Evolutionary conservation across 2,113 vertebrate genomes (phyloP).

Genomic region (Nesogale talazaci): DNA sequence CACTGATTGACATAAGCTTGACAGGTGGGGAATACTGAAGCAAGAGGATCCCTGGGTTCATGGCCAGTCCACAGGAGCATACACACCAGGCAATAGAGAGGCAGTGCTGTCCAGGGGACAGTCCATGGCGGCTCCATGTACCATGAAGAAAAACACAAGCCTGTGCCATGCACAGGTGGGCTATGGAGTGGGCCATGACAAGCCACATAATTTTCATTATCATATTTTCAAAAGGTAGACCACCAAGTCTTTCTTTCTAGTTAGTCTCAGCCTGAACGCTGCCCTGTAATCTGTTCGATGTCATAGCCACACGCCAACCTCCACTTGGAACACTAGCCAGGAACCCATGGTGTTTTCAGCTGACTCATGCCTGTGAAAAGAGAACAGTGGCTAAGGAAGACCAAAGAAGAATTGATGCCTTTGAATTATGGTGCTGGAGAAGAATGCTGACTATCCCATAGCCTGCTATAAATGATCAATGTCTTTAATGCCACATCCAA

Average conservation of each 20-base stretch:
- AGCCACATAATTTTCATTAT: neutral
- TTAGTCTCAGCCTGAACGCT: neutral
- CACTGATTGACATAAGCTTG: neutral
- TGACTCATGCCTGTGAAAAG: neutral
- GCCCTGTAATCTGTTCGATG: neutral
- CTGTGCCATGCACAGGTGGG: neutral
- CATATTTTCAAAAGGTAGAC: neutral
- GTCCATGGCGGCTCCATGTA: too few relatives aligned
- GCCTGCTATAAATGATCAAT: neutral
- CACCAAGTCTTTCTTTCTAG: neutral
- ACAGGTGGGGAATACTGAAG: neutral
- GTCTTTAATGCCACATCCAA: too few relatives aligned
- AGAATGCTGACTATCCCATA: neutral
- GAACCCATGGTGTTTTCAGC: neutral
- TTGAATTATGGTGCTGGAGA: neutral
- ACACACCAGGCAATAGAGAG: neutral
- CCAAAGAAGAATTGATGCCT: neutral
- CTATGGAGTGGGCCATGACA: neutral
- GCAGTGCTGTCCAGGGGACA: too few relatives aligned
- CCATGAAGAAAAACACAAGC: neutral
- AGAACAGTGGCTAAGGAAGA: neutral
- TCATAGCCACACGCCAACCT: neutral
- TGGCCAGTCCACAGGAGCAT: neutral
- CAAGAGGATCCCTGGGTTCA: neutral
- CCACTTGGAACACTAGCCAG: neutral